Evolutionary conservation across 1,140 invertebrate genomes (phyloP), one percentile per base, ranked within the genome.

Genomic region (Cotesia glomerata): DNA sequence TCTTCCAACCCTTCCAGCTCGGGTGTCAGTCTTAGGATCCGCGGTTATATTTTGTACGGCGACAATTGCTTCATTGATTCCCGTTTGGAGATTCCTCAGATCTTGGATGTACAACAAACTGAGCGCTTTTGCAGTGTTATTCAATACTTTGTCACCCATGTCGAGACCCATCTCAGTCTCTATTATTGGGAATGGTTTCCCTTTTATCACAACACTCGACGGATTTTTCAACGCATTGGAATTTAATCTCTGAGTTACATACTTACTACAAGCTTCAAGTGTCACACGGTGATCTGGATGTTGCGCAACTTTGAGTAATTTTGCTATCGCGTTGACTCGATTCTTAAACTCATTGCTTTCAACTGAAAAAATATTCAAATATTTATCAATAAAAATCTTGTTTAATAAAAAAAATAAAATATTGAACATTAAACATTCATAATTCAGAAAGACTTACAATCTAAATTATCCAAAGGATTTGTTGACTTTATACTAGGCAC

Each of bases 11-110:
- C 96, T 95, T 68, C 97, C 97, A 32, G 99, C 88, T 83, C 91
- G 93, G 2, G 96, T 97, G 82, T 99, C 97, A 79, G 97, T 99
- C 88, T 97, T 97, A 9, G 98, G 98, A 91, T 99, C 94, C 7
- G 97, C 97, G 13, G 97, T 99, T 5, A 99, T 89, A 72, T 88
- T 91, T 89, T 99, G 98, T 1, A 98, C 94, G 70, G 90, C 90
- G 2, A 98, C 97, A 81, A 99, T 93, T 3, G 94, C 92, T 87
- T 97, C 94, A 86, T 99, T 99, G 49, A 98, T 98, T 80, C 92
- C 92, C 0, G 97, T 98, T 86, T 99, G 98, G 26, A 99, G 89
- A 75, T 96, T 90, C 75, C 97, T 88, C 5, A 98, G 85, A 84
- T 98, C 95, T 79, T 96, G 93, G 75, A 99, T 94, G 83, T 97